Percentiles rank a stretch among this genome's conserved stretches.
Evolutionary conservation across 1,140 invertebrate genomes (phyloP).

Genomic region (Apis mellifera): Amel_HAv3.1 CM009937.2:12350501-12351000

Average conservation of each 20-base stretch:
- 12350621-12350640: constrained; percentile 26
- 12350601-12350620: constrained; percentile 41
- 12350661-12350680: constrained; percentile 4
- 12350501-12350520: constrained; percentile 2
- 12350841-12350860: constrained; percentile 58
- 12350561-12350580: constrained; percentile 34
- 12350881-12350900: constrained; percentile 58
- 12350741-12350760: constrained; percentile 25
- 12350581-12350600: neutral
- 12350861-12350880: constrained; percentile 55
- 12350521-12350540: too few relatives aligned
- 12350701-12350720: constrained; percentile 13
- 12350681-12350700: constrained; percentile 4
- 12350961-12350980: constrained; percentile 54
- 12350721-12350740: constrained; percentile 27
- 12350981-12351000: constrained; percentile 57
- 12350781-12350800: constrained; percentile 59
- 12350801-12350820: constrained; percentile 19
- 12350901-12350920: constrained; percentile 61
- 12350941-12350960: constrained; percentile 53
- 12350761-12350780: constrained; percentile 31
- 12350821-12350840: constrained; percentile 65
- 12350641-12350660: constrained; percentile 32
- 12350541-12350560: neutral
- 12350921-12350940: constrained; percentile 56